Evolutionary conservation across 2,113 vertebrate genomes (phyloP), one percentile per base, ranked within the genome.

Genomic region (Polyodon spathula): DNA sequence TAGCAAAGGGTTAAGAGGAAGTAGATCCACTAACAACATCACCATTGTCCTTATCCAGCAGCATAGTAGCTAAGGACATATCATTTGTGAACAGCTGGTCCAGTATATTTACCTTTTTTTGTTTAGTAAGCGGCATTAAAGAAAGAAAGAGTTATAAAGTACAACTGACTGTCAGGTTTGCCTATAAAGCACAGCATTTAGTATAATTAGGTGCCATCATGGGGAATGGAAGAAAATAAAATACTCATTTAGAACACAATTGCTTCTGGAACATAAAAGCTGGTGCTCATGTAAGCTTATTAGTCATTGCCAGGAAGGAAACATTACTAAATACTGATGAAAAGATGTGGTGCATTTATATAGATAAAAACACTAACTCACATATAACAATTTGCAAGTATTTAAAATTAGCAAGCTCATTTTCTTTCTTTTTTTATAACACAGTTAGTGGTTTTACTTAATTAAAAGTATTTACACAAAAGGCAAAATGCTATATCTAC

Each of bases 151-250:
- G 46, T 40, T 50, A 8, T 46, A 51, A 39, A 50, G 44, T n/a
- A 50, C 44, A 48, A n/a, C 17, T n/a, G 46, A 51, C 59, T 17
- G 27, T 60, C 38, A 14, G 37, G 10, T 65, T 55, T 37, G 42
- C 14, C 43, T 56, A 15, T 56, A 55, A 60, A 48, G 41, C 58
- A 65, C 48, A 44, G 17, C 43, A 43, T 60, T 44, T 27, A 3
- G 7, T 15, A 15, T 50, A 60, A 65, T 48, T 59, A 65, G 52
- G 50, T 60, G 38, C 10, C 58, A 60, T 16, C 43, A 55, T 50
- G 51, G 53, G 17, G 37, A 11, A 27, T n/a, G 37, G 43, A 54
- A 65, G 53, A 39, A 65, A 65, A 51, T 12, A 48, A 55, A 37
- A 59, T 16, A 10, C 17, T 55, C 17, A 37, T 6, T 37, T 54